These are phyloP conservation scores for Microctonus aethiopoides DNA, from an alignment of 2,888 invertebrate species.

Conservation along the genomic window DNA sequence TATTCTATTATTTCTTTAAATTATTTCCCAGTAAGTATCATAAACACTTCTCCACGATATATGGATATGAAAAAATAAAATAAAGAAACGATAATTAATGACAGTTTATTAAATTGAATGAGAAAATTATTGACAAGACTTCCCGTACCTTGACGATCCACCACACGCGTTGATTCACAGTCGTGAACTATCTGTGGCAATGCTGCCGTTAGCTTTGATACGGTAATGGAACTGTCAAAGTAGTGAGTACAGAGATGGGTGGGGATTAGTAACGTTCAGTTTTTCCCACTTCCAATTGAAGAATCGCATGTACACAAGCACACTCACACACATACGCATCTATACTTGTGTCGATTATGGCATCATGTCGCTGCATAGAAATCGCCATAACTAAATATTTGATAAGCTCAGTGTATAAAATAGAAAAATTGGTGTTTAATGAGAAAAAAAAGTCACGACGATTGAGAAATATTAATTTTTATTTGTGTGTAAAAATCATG, in stretches of 20 bases:
- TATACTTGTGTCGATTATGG: conserved; percentile 23
- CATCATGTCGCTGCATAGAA: conserved; percentile 25
- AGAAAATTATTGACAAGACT: conserved; percentile 4
- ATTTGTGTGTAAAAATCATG: not conserved
- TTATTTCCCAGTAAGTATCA: conserved; percentile 3
- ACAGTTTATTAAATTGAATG: conserved; percentile 31
- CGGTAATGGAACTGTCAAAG: conserved; percentile 65
- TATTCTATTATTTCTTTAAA: not conserved
- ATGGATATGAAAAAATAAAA: conserved; percentile 6
- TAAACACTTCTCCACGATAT: conserved; percentile 11
- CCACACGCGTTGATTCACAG: conserved; percentile 52
- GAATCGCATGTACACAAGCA: conserved; percentile 9
- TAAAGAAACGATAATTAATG: conserved; percentile 28
- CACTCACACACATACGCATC: conserved; percentile 15
- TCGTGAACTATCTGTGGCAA: conserved; percentile 52
- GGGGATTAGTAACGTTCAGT: conserved; percentile 45
- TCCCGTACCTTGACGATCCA: conserved; percentile 39
- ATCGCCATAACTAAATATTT: not conserved
- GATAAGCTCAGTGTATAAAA: not conserved
- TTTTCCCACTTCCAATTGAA: conserved; percentile 33
- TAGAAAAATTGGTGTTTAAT: not conserved
- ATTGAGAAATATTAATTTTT: not conserved
- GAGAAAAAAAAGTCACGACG: not conserved
- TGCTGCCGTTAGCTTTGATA: conserved; percentile 59
- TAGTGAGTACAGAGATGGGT: conserved; percentile 31